phyloP scores from a whole-genome alignment of 1,140 invertebrate genomes.

The Bicyclus anynana region DNA sequence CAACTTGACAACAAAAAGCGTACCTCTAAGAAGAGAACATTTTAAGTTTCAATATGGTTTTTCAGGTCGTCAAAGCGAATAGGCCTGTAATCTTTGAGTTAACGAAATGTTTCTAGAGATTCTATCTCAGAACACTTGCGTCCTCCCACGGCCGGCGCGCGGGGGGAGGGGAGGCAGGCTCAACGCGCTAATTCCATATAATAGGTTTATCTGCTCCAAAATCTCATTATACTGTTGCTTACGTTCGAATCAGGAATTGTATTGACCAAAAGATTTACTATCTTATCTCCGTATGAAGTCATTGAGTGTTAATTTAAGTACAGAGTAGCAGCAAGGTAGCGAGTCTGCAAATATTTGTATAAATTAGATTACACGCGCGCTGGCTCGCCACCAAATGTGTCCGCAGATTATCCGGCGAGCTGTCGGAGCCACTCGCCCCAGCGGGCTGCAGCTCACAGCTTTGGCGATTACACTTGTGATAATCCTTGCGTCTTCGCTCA shows the following conservation, averaged over 20 bases:
- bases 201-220: not conserved
- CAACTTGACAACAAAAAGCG: too few species aligned
- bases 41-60: too few species aligned
- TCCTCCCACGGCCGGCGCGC: not conserved
- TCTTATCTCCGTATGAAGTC: too few species aligned
- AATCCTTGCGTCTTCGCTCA: too few species aligned
- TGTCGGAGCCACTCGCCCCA: constrained; percentile 7
- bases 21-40: too few species aligned
- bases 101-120: not conserved
- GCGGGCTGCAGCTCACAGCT: not conserved
- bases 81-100: not conserved
- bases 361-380: constrained; percentile 11
- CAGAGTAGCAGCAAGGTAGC: not conserved
- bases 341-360: constrained; percentile 7
- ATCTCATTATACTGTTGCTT: too few species aligned
- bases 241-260: too few species aligned
- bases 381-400: constrained; percentile 12
- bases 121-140: not conserved
- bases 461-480: too few species aligned
- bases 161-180: not conserved
- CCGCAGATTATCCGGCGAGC: constrained; percentile 12
- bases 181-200: not conserved
- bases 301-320: not conserved
- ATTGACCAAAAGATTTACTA: too few species aligned
- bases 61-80: too few species aligned